Conservation (phyloP, 2,888 invertebrate genomes). For the Maniola hyperantus region DNA sequence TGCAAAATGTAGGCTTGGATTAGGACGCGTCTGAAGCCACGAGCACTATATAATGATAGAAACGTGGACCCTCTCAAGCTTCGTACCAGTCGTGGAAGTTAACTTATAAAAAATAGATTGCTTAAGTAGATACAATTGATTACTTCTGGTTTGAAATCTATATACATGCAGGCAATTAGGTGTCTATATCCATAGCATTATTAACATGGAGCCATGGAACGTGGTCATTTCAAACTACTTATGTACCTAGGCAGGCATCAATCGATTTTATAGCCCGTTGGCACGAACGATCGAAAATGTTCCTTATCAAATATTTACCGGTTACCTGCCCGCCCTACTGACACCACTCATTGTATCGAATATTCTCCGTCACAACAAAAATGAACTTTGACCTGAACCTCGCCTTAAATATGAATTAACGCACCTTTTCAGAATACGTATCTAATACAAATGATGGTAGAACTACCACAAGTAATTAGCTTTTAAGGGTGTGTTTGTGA, state of each 20-base stretch:
- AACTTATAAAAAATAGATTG: neutral
- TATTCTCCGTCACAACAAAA: conserved; percentile 30
- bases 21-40: too few relatives aligned
- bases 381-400: conserved; percentile 24
- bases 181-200: conserved; percentile 28
- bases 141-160: conserved; percentile 28
- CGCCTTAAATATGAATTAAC: conserved; percentile 2
- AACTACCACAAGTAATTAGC: too few relatives aligned
- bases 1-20: too few relatives aligned
- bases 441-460: too few relatives aligned
- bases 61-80: too few relatives aligned
- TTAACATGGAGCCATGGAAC: conserved; percentile 30
- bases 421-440: neutral
- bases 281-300: conserved; percentile 51
- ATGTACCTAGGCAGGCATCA: conserved; percentile 33
- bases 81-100: neutral
- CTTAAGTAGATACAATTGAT: conserved; percentile 3
- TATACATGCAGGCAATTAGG: conserved; percentile 31
- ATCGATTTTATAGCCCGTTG: conserved; percentile 46
- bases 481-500: too few relatives aligned
- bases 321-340: conserved; percentile 54
- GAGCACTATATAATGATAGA: too few relatives aligned
- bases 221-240: conserved; percentile 37
- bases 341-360: conserved; percentile 49
- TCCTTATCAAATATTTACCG: conserved; percentile 66